Percentiles rank a stretch among this genome's conserved stretches.
phyloP scores from a whole-genome alignment of 2,797 vertebrate genomes.

The Corythornis leucogaster region DNA sequence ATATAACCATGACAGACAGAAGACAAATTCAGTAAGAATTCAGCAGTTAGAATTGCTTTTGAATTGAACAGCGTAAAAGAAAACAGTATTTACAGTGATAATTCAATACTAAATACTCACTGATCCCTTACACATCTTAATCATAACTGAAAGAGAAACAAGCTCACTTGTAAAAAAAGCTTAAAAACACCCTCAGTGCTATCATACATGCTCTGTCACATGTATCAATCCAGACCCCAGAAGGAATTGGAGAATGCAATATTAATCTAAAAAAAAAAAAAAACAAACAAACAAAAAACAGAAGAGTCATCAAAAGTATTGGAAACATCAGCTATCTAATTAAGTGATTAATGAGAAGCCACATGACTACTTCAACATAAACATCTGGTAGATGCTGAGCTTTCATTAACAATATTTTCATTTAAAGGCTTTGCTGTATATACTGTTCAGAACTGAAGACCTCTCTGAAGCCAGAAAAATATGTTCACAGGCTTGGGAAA shows the following conservation, averaged over 20 bases:
- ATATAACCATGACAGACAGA: not conserved
- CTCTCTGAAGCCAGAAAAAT: not conserved
- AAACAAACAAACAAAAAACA: not conserved
- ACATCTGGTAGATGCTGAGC: not conserved
- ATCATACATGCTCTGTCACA: not conserved
- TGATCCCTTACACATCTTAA: not conserved
- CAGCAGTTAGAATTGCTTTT: not conserved
- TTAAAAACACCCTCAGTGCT: not conserved
- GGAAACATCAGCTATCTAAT: not conserved
- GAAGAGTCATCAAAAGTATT: not conserved
- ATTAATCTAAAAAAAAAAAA: not conserved
- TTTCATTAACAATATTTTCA: not conserved
- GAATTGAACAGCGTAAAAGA: not conserved
- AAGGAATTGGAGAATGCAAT: not conserved
- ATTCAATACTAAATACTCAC: not conserved
- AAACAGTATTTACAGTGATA: not conserved
- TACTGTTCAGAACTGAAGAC: not conserved
- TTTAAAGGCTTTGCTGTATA: not conserved
- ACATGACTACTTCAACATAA: not conserved
- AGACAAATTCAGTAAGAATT: not conserved
- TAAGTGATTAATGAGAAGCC: constrained; percentile 1
- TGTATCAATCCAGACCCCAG: not conserved
- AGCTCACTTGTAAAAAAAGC: not conserved
- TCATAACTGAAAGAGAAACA: not conserved
- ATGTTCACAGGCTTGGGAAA: not conserved